These are phyloP conservation scores for Acrocephalus arundinaceus DNA, from an alignment of 2,113 vertebrate species.

Conservation along the genomic window DNA sequence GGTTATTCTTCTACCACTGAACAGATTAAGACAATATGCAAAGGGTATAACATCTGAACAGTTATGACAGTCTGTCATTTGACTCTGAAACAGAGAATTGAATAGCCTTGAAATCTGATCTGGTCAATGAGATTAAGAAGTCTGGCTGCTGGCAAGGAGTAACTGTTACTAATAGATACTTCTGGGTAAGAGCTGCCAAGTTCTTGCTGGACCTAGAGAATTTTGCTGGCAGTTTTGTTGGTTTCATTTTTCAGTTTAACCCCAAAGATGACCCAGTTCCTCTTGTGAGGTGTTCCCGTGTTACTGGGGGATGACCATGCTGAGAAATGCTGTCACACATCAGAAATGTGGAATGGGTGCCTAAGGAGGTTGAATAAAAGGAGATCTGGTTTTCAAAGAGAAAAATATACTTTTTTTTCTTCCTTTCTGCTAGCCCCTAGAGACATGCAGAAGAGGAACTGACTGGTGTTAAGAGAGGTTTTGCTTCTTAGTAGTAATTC, in stretches of 20 bases:
- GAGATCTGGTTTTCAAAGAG: not conserved
- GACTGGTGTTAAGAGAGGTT: not conserved
- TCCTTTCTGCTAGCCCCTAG: not conserved
- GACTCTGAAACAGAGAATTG: slow-evolving; percentile 32
- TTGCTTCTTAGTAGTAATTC: not conserved
- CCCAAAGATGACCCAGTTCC: slow-evolving; percentile 8
- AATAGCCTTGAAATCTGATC: slow-evolving; percentile 42
- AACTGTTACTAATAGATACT: slow-evolving; percentile 29
- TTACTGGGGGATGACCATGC: not conserved
- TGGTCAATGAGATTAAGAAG: slow-evolving; percentile 30
- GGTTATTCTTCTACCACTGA: not conserved
- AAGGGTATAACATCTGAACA: not conserved
- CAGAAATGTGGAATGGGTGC: not conserved
- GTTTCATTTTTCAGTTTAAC: slow-evolving; percentile 26
- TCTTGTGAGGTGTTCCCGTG: not conserved
- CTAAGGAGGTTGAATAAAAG: slow-evolving; percentile 3
- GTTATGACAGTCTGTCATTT: slow-evolving; percentile 41
- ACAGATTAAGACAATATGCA: not conserved
- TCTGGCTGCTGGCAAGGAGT: slow-evolving; percentile 51
- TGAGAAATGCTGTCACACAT: not conserved
- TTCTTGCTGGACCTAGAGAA: slow-evolving; percentile 23
- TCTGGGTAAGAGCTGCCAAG: slow-evolving; percentile 30
- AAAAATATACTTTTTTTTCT: not conserved
- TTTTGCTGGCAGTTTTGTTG: slow-evolving; percentile 33
- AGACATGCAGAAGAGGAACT: not conserved